A percentile compares a stretch with the other conserved stretches of the same genome.
These are phyloP conservation scores for Ormyrus rosae DNA, from an alignment of 2,888 invertebrate species.

Conservation along the genomic window DNA sequence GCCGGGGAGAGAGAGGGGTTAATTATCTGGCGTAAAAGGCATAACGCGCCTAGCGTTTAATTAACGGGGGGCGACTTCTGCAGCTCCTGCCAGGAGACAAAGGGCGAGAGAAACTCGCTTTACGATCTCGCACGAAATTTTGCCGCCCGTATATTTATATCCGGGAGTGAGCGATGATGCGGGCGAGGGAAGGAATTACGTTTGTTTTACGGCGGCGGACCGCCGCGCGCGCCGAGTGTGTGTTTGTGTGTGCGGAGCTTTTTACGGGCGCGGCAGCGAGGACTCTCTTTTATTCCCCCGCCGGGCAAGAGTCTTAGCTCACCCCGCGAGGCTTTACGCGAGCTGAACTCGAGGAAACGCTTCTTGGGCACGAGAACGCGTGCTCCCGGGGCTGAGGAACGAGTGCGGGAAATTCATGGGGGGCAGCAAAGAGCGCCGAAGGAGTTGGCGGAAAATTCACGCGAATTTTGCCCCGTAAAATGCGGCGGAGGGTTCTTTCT, in stretches of 20 bases:
- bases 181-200: constrained; percentile 7
- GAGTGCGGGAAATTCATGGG: too few relatives aligned
- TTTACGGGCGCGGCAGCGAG: not conserved
- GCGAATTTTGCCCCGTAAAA: too few relatives aligned
- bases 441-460: too few relatives aligned
- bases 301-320: not conserved
- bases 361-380: too few relatives aligned
- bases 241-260: not conserved
- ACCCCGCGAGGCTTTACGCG: not conserved
- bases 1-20: not conserved
- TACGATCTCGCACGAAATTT: not conserved
- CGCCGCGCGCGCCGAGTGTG: not conserved
- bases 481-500: too few relatives aligned
- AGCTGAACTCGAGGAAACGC: too few relatives aligned
- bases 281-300: not conserved
- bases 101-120: too few relatives aligned
- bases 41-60: constrained; percentile 11
- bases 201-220: not conserved
- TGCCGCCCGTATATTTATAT: not conserved
- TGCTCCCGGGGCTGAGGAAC: too few relatives aligned
- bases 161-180: not conserved
- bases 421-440: too few relatives aligned
- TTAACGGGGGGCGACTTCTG: not conserved
- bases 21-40: constrained; percentile 28
- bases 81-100: too few relatives aligned